These are phyloP conservation scores for Acropora tenuis DNA, from an alignment of 64 coral and sea anemone species.

Conservation along the genomic window DNA sequence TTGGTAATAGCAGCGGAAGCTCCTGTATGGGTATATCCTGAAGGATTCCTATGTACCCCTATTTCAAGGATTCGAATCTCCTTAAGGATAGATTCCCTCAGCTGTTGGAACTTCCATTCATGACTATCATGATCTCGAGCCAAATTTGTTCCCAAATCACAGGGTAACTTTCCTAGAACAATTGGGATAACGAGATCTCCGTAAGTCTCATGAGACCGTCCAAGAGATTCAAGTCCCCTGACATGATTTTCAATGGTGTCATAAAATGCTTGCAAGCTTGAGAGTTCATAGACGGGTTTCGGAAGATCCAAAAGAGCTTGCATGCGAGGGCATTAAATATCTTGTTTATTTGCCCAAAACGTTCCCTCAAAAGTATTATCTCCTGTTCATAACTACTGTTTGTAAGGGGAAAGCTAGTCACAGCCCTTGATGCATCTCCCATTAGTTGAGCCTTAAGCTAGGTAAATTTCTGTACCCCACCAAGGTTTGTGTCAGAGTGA, in stretches of 20 bases:
- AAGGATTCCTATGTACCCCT: background rate
- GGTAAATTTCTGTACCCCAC: slow-evolving; percentile 60
- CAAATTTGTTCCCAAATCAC: slow-evolving; percentile 46
- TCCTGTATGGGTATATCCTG: background rate
- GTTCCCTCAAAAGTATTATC: slow-evolving; percentile 36
- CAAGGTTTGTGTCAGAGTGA: slow-evolving; percentile 40
- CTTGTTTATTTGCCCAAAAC: slow-evolving; percentile 67
- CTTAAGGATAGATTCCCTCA: slow-evolving; percentile 3
- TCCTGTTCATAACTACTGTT: slow-evolving; percentile 69
- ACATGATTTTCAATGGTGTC: slow-evolving; percentile 67
- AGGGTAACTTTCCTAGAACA: slow-evolving; percentile 57
- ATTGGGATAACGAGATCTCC: slow-evolving; percentile 66
- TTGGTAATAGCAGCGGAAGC: slow-evolving; percentile 8
- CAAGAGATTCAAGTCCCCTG: slow-evolving; percentile 47
- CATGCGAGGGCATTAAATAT: slow-evolving; percentile 57
- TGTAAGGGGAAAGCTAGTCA: slow-evolving; percentile 49
- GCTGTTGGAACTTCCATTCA: slow-evolving; percentile 48
- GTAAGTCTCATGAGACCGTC: slow-evolving; percentile 62
- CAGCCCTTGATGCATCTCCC: slow-evolving; percentile 48
- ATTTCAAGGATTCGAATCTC: slow-evolving; percentile 20
- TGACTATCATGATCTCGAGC: slow-evolving; percentile 42
- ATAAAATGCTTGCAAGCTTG: slow-evolving; percentile 48
- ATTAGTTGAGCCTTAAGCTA: slow-evolving; percentile 52
- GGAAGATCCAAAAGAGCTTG: slow-evolving; percentile 56
- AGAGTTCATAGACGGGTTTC: slow-evolving; percentile 34